phyloP scores from a whole-genome alignment of 92 coral and sea anemone species.

The Diadumene lineata region DNA sequence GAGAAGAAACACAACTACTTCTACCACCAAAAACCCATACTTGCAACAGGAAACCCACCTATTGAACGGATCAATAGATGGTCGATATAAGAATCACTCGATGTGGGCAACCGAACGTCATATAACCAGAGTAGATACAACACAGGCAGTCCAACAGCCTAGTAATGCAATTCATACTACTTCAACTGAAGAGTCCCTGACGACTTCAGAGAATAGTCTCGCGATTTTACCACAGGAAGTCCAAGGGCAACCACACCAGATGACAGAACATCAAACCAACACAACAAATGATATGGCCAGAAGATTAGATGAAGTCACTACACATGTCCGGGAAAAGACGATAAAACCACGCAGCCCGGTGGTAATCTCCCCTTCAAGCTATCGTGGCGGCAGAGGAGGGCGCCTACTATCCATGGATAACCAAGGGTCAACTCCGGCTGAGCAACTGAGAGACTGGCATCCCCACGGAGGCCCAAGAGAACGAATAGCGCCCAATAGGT shows the following conservation, averaged over 20 bases:
- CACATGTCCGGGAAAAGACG: background rate
- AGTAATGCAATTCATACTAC: background rate
- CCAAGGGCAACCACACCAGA: background rate
- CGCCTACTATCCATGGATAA: background rate
- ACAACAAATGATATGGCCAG: background rate
- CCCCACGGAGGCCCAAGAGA: conserved; percentile 4
- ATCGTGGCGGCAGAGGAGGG: conserved; percentile 1
- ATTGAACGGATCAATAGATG: background rate
- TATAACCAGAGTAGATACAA: background rate
- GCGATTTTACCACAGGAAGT: background rate
- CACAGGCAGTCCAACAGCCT: background rate
- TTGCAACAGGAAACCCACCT: background rate
- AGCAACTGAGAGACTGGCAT: background rate
- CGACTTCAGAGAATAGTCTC: background rate
- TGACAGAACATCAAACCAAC: background rate
- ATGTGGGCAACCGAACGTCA: too few relatives aligned
- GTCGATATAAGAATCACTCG: too few relatives aligned
- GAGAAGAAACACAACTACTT: background rate
- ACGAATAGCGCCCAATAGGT: background rate
- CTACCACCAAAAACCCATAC: background rate
- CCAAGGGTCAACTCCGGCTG: background rate
- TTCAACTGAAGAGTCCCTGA: background rate
- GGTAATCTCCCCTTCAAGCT: background rate
- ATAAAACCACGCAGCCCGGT: background rate
- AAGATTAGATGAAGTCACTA: background rate